phyloP scores from a whole-genome alignment of 2,797 vertebrate species.

The Phoxinus dragarum region DNA sequence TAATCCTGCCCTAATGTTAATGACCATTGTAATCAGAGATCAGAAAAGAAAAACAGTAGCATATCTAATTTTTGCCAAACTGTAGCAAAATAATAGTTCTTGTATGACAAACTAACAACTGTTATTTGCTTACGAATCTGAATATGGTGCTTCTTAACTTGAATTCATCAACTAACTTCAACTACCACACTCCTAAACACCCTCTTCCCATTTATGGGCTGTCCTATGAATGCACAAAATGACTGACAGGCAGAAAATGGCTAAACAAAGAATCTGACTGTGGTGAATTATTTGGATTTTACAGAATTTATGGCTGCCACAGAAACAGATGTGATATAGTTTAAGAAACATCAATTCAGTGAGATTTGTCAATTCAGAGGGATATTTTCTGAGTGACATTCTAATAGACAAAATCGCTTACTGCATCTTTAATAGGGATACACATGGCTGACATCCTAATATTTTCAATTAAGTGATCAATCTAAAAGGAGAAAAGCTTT shows the following conservation, averaged over 20 bases:
- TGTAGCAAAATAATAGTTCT: not conserved
- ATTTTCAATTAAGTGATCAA: not conserved
- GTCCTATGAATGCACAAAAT: not conserved
- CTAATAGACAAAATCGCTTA: not conserved
- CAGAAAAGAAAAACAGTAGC: not conserved
- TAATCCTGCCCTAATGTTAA: not conserved
- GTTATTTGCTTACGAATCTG: not conserved
- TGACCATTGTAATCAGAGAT: not conserved
- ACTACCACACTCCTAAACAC: not conserved
- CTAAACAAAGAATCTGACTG: slow-evolving; percentile 3
- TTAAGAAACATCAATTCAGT: not conserved
- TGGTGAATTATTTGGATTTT: slow-evolving; percentile 35
- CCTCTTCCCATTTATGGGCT: not conserved
- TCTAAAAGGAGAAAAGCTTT: slow-evolving; percentile 6
- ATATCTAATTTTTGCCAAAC: not conserved
- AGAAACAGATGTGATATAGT: slow-evolving; percentile 25
- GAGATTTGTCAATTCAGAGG: not conserved
- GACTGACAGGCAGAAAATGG: not conserved
- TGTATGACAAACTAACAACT: not conserved
- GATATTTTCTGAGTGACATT: not conserved
- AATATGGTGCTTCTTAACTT: slow-evolving; percentile 7
- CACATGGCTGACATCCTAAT: not conserved
- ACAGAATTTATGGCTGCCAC: slow-evolving; percentile 11
- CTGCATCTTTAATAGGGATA: slow-evolving; percentile 26
- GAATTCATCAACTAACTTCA: not conserved